Evolutionary conservation across 2,113 vertebrate genomes (phyloP), one percentile per base, ranked within the genome.

Genomic region (Rhodinocichla rosea): DNA sequence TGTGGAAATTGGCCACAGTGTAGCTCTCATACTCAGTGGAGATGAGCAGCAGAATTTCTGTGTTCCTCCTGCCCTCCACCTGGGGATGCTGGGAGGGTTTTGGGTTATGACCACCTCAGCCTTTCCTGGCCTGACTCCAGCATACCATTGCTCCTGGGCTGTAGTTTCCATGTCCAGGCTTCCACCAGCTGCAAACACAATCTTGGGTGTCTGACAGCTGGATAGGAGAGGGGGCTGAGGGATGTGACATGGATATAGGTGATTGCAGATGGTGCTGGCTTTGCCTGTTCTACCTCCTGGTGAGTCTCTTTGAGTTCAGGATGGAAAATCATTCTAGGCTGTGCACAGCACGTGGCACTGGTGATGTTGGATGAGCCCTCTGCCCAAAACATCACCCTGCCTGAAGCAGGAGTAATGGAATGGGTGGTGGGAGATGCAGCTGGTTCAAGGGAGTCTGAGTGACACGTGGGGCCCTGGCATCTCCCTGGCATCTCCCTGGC

Each of bases 401-500:
- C 40, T 0, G 0, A n/a, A 32, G 59, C 30, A 52, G 50, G 63
- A 49, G 37, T 6, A 21, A n/a, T 21, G 44, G 13, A 35, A 28
- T 5, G 53, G 37, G 53, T 56, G 33, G 37, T 45, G 71, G 89
- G 57, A 60, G 52, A 63, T 9, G 62, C 30, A 2, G 27, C 32
- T n/a, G 13, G 39, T 32, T 79, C 17, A 5, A 8, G 22, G 3
- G 20, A 50, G 26, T 10, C 23, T 16, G 49, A 77, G 33, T 2
- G 6, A 30, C 63, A 45, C 1, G 1, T 11, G 50, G 35, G 50
- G 56, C 64, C 62, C 21, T 1, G 57, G 49, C 4, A 5, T 1
- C n/a, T 32, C 64, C 62, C 21, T 1, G 57, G 49, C 4, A 5
- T 1, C n/a, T 32, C 53, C 40, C 47, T 0, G 0, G 60, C 7